Base-by-base conservation (phyloP, 2,113 vertebrate genomes). In the Cyprinodon tularosa region DNA sequence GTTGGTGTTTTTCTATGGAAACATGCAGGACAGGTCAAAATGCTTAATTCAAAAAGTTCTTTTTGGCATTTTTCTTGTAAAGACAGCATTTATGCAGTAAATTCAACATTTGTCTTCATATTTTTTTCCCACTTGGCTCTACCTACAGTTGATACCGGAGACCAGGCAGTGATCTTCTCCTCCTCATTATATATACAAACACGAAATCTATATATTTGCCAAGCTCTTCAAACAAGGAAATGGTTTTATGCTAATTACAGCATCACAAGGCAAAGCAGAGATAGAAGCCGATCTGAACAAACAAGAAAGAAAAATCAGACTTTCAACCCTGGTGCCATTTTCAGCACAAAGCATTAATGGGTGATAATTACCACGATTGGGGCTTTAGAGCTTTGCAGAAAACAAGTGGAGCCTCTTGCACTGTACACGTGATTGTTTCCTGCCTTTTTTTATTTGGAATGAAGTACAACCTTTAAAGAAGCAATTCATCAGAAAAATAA, bases 311-410 rank as follows among this genome's bases (percentile, higher is more conserved):
- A n/a, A 47, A 60, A 50, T 65, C 29, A 48, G 57, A 57, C 68
- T 79, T 78, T 78, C 47, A 77, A 50, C n/a, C 81, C 48, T 74
- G 73, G 67, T 78, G 77, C 61, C 73, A 82, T 71, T 68, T 74
- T 85, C 86, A 73, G 83, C 87, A 88, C 79, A 80, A 74, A 71
- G 80, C 81, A 77, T 77, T 86, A 86, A 90, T 89, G 82, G 77
- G 79, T 65, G 60, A 74, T 82, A 89, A 90, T 89, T 76, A 85
- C 85, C 76, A 50, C 72, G 77, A 74, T 83, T 65, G 80, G 79
- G 66, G 59, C 40, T 44, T 66, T 42, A 66, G 64, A 22, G 68
- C 81, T 80, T 65, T 68, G 77, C 71, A 65, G 39, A 82, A 81
- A 86, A 88, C 72, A 82, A 79, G 76, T 76, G 50, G 68, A 83